These are phyloP conservation scores for Pithys albifrons DNA, from an alignment of 2,113 vertebrate species.

Conservation along the genomic window DNA sequence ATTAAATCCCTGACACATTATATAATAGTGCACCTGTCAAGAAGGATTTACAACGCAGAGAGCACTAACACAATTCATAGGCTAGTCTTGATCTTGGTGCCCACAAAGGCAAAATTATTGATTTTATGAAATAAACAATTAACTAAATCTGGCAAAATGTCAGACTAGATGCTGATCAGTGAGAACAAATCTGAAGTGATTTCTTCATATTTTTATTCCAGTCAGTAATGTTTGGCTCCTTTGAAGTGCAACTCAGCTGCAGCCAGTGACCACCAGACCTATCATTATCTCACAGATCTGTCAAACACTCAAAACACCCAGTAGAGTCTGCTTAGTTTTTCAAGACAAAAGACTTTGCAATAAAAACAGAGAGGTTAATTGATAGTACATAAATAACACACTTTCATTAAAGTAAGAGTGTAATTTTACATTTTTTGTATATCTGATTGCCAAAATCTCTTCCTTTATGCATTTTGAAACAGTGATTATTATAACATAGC, in stretches of 20 bases:
- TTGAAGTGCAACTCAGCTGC: background rate
- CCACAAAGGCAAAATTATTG: background rate
- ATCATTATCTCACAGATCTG: background rate
- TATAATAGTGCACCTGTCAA: background rate
- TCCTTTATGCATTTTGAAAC: background rate
- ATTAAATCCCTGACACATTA: background rate
- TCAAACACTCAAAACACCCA: background rate
- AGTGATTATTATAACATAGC: background rate
- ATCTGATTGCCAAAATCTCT: background rate
- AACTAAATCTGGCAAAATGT: background rate
- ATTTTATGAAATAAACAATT: slow-evolving; percentile 21
- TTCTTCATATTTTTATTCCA: slow-evolving; percentile 15
- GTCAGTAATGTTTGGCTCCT: background rate
- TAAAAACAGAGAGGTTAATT: background rate
- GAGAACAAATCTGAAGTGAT: background rate
- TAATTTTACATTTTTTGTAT: background rate
- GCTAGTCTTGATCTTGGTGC: background rate
- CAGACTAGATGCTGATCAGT: background rate
- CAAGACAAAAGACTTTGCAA: background rate
- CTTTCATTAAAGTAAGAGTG: background rate
- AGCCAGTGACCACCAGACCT: background rate
- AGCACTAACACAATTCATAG: background rate
- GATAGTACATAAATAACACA: background rate
- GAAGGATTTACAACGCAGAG: background rate
- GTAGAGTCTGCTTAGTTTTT: background rate